Evolutionary conservation across 2,113 vertebrate species (phyloP).

Genomic region (Malurus elegans): DNA sequence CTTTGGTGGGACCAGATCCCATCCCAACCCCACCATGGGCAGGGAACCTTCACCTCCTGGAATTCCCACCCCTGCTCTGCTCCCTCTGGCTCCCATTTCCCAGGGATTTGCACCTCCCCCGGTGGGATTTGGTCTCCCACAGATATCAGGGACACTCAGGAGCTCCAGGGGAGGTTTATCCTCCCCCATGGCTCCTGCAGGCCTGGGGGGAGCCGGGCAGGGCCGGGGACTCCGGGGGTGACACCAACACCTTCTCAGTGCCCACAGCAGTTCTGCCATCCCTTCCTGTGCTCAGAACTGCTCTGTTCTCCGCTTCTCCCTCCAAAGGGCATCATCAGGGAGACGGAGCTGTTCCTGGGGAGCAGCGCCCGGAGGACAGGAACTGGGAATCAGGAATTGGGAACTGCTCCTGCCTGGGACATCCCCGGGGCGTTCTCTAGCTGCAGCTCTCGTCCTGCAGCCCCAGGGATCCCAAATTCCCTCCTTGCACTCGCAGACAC

Average conservation of each 20-base stretch:
- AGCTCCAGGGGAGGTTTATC: neutral
- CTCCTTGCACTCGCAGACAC: neutral
- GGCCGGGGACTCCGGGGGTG: neutral
- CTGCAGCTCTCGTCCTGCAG: neutral
- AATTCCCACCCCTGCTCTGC: neutral
- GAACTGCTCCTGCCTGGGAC: neutral
- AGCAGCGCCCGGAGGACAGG: neutral
- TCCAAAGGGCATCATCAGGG: neutral
- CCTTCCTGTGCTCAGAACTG: neutral
- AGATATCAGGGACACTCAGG: neutral
- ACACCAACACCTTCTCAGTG: rapidly evolving
- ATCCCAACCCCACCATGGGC: neutral
- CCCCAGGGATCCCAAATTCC: neutral
- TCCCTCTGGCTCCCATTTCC: neutral
- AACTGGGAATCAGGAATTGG: no score
- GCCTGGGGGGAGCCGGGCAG: rapidly evolving
- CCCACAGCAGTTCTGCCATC: rapidly evolving
- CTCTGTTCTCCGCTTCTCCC: neutral
- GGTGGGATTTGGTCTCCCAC: neutral
- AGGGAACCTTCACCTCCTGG: neutral
- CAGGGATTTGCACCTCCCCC: neutral
- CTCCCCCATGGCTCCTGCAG: neutral
- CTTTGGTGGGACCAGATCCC: neutral
- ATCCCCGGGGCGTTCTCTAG: neutral
- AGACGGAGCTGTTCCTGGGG: neutral